These are phyloP conservation scores for Gryon sp. DNA, from an alignment of 1,140 invertebrate species.

Conservation along the genomic window DNA sequence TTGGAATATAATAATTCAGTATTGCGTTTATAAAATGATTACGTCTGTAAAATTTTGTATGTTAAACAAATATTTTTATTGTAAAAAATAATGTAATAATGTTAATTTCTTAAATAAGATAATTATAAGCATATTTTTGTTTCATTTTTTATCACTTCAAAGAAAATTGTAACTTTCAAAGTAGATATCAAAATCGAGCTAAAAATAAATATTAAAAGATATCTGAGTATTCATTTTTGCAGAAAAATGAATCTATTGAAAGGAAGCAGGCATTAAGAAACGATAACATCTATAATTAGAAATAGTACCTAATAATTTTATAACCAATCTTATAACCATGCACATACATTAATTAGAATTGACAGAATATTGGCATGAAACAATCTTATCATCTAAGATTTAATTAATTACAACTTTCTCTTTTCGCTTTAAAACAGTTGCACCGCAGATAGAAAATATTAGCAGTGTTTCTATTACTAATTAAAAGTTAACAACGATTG, in stretches of 20 bases:
- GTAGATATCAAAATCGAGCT: no score
- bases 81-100: no score
- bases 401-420: constrained; percentile 51
- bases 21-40: no score
- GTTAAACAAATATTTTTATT: no score
- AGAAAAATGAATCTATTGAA: constrained; percentile 9
- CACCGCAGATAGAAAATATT: constrained; percentile 2
- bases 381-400: constrained; percentile 40
- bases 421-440: constrained; percentile 5
- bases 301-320: constrained; percentile 29
- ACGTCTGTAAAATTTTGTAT: no score
- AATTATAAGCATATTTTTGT: no score
- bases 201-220: no score
- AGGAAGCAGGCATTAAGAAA: constrained; percentile 1
- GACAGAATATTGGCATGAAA: constrained; percentile 21
- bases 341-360: constrained; percentile 32
- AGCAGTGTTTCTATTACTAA: constrained; percentile 7
- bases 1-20: no score
- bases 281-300: constrained; percentile 26
- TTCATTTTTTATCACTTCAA: no score
- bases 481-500: constrained; percentile 25
- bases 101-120: no score
- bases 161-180: no score
- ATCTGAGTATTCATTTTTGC: no score
- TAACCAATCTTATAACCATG: background rate